A percentile compares a stretch with the other conserved stretches of the same genome.
Conservation (phyloP, 2,113 vertebrate species). For the Paramormyrops kingsleyae region DNA sequence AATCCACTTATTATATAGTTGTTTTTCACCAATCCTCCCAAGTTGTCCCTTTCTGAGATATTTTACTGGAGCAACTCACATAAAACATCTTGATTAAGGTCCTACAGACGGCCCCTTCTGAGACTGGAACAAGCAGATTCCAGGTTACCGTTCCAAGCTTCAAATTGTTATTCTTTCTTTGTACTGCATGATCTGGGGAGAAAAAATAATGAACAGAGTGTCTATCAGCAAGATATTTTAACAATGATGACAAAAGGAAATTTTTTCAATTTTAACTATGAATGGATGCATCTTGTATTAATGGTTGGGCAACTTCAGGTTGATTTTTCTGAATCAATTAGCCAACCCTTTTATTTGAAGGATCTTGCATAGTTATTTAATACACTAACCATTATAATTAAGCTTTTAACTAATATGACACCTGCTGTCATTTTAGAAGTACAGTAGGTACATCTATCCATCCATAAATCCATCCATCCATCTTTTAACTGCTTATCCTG, state of each 20-base stretch:
- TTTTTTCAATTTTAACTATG: neutral
- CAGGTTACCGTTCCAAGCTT: neutral
- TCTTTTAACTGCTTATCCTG: neutral
- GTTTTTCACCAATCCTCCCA: neutral
- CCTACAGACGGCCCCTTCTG: neutral
- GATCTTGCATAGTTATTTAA: neutral
- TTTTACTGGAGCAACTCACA: neutral
- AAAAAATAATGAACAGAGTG: neutral
- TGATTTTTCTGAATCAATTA: neutral
- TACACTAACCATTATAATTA: neutral
- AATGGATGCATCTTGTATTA: neutral
- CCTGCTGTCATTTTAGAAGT: neutral
- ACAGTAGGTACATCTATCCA: neutral
- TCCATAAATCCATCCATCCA: neutral
- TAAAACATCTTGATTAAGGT: neutral
- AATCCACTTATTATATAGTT: neutral
- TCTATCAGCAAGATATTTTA: neutral
- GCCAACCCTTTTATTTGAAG: neutral
- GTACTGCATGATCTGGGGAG: neutral
- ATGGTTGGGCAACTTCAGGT: neutral
- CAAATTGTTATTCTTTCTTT: neutral
- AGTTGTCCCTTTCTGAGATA: neutral
- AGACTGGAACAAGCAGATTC: neutral
- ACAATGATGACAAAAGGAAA: neutral
- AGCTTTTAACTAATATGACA: neutral